phyloP scores from a whole-genome alignment of 2,113 vertebrate species.

The Pteronura brasiliensis region DNA sequence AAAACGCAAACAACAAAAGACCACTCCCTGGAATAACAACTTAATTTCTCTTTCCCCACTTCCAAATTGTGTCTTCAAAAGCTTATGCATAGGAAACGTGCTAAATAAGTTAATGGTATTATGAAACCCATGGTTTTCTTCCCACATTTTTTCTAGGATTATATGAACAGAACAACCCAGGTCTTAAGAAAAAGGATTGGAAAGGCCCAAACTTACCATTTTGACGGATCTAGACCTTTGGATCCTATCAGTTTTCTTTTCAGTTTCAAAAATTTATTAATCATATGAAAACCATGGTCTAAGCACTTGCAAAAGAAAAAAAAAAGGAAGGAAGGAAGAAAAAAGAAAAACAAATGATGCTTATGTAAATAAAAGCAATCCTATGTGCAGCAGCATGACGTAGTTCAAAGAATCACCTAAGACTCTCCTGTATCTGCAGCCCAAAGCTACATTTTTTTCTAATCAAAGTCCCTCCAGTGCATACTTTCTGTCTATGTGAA shows the following conservation, averaged over 20 bases:
- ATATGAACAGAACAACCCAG: not conserved
- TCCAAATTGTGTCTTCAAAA: not conserved
- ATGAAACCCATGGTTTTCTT: not conserved
- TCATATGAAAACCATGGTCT: not conserved
- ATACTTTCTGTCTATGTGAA: not conserved
- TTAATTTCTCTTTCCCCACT: not conserved
- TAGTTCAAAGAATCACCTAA: not conserved
- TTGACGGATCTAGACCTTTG: not conserved
- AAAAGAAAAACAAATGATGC: not conserved
- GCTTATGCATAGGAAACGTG: not conserved
- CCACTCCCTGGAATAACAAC: not conserved
- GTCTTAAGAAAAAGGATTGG: not conserved
- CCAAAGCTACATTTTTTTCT: not conserved
- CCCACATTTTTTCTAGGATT: not conserved
- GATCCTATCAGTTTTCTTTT: not conserved
- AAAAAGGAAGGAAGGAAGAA: too few species aligned
- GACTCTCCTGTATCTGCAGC: not conserved
- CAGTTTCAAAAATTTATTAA: not conserved
- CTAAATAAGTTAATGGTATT: not conserved
- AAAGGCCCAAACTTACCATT: not conserved
- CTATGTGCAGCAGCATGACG: fast-evolving
- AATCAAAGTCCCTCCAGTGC: not conserved
- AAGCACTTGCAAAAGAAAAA: not conserved
- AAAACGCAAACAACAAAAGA: not conserved
- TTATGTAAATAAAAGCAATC: not conserved